Percentiles rank a stretch among this genome's conserved stretches.
These are phyloP conservation scores for Alloscopus bannaensis DNA, from an alignment of 2,888 invertebrate genomes.

Conservation along the genomic window DNA sequence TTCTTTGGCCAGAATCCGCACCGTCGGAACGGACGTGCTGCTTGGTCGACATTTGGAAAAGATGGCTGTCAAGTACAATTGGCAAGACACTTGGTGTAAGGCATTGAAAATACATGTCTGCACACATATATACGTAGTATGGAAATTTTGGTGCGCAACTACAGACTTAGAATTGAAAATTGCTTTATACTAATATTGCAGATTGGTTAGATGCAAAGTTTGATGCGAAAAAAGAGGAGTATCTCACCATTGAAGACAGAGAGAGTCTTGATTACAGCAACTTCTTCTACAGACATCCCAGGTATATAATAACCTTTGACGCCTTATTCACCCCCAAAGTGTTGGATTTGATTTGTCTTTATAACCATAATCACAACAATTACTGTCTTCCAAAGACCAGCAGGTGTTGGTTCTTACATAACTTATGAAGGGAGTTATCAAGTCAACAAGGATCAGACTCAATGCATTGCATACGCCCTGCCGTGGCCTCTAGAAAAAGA, in stretches of 20 bases:
- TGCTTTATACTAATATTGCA: background rate
- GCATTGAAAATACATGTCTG: background rate
- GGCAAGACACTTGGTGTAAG: constrained; percentile 19
- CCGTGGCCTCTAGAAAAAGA: background rate
- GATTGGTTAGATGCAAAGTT: constrained; percentile 10
- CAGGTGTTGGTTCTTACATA: background rate
- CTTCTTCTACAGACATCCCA: constrained; percentile 12
- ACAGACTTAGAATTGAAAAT: too few relatives aligned
- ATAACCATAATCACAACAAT: background rate
- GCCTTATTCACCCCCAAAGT: background rate
- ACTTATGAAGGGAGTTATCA: background rate
- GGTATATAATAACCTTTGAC: background rate
- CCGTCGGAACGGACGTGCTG: constrained; percentile 1
- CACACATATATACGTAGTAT: background rate
- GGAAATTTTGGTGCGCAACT: background rate
- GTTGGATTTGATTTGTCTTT: too few relatives aligned
- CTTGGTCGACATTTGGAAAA: background rate
- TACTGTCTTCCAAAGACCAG: background rate
- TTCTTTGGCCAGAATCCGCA: background rate
- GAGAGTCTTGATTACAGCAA: background rate
- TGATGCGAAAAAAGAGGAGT: background rate
- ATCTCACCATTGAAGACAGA: background rate
- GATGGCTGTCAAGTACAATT: background rate
- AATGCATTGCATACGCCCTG: background rate
- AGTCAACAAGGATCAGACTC: background rate